Base-by-base conservation (phyloP, 2,797 vertebrate species). In the Cirrhinus molitorella region DNA sequence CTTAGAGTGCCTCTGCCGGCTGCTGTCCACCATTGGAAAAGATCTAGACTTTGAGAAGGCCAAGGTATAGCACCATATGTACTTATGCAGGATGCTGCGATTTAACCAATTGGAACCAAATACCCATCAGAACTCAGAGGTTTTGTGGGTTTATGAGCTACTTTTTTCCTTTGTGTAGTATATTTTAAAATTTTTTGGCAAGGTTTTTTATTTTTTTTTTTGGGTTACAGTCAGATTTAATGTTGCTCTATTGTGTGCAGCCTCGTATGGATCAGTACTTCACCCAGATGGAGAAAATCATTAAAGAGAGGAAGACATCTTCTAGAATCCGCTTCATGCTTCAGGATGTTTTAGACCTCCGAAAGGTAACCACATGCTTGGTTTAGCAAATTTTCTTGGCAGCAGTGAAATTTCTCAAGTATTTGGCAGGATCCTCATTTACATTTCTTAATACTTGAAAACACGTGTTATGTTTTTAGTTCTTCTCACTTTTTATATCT, bases 201-300 rank as follows among this genome's bases (percentile, higher is more conserved):
- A 34, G 31, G 2, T 17, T 19, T 31, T 16, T 21, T 1, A 57
- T 28, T 23, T n/a, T 12, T 25, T 34, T 74, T 31, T 14, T 34
- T 31, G 59, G 11, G 34, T 74, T 51, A 31, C 7, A 37, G 13
- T 23, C 51, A 47, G 37, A 17, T 40, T 43, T 68, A 57, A 73
- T 25, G 55, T 75, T 43, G 21, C 5, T 76, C 0, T 83, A 4
- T 87, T 43, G 45, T 63, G 1, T 0, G 2, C 87, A 99, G 98
- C 98, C 98, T 79, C 96, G 97, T 3, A 99, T 99, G 98, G 98
- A 99, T 93, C 98, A 99, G 92, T 99, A 99, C 90, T 99, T 99
- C 88, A 95, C 96, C 89, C 98, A 99, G 91, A 99, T 99, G 97
- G 98, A 98, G 91, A 99, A 99, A 91, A 99, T 99, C 47, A 99